A percentile compares a stretch with the other conserved stretches of the same genome.
Evolutionary conservation across 2,113 vertebrate genomes (phyloP).

Genomic region (Takifugu bimaculatus): DNA sequence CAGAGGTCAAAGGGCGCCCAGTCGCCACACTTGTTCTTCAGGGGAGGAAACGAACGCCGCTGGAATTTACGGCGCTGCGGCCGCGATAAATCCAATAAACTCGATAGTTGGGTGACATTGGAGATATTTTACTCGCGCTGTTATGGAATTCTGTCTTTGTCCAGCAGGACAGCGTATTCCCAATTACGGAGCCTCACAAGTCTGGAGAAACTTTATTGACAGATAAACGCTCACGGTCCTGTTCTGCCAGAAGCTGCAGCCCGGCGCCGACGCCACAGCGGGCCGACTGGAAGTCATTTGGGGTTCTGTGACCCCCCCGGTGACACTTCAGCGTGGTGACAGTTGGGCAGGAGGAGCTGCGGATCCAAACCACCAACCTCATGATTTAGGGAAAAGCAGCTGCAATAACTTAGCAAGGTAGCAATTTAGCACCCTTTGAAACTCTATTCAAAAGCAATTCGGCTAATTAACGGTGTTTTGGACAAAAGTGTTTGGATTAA

Average conservation of each 20-base stretch:
- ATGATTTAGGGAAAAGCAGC: background rate
- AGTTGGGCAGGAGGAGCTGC: background rate
- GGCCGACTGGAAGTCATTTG: background rate
- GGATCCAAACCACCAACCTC: background rate
- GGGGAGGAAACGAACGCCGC: background rate
- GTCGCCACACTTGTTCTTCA: background rate
- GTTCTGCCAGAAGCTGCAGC: too few species aligned
- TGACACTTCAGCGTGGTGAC: background rate
- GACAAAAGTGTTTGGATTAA: constrained; percentile 1
- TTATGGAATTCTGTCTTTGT: too few species aligned
- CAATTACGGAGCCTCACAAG: too few species aligned
- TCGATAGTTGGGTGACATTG: too few species aligned
- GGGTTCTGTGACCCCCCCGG: background rate
- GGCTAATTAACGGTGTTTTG: background rate
- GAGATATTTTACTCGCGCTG: too few species aligned
- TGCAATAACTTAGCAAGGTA: background rate
- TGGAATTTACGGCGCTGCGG: background rate
- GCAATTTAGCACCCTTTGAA: background rate
- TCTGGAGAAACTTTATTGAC: too few species aligned
- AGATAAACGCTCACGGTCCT: too few species aligned
- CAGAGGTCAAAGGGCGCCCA: constrained; percentile 29
- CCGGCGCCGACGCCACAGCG: background rate
- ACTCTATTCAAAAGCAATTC: background rate
- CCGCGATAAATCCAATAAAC: too few species aligned
- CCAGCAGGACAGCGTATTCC: too few species aligned